Evolutionary conservation across 2,113 vertebrate species (phyloP), one percentile per base, ranked within the genome.

Genomic region (Grantiella picta): DNA sequence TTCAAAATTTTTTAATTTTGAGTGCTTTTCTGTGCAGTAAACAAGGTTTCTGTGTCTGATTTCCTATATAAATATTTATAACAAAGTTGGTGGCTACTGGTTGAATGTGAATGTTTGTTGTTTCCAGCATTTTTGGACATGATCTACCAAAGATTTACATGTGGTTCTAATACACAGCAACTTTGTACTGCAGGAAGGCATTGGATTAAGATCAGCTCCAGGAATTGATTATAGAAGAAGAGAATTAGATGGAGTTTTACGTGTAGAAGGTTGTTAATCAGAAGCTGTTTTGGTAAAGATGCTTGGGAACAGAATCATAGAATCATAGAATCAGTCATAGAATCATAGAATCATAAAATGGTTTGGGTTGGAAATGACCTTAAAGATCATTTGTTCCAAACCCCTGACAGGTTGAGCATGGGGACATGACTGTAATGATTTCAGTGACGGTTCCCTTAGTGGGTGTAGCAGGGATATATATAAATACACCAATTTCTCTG

Each of bases 151-250:
- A 86, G 49, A 81, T 78, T 72, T 79, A 66, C 57, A 61, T 83
- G 75, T 95, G 77, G 31, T 96, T 97, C 92, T 89, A 82, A 84
- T 94, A 66, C 76, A 79, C n/a, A 73, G 33, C 47, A 78, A 77
- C 77, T 69, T 97, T 92, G 85, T 93, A 31, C 72, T 93, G 53
- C 88, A 90, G 89, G 72, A 95, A 95, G 24, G 42, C 7, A 29
- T 95, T 73, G 78, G 60, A 61, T 63, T 88, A 52, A 69, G 60
- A 60, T 44, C 68, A 95, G 11, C 36, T 82, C 8, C 9, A 89
- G 82, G 47, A 73, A 45, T 36, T 95, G 60, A 90, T 82, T 80
- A 66, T 53, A 76, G 61, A 50, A 33, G 60, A 40, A 47, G 47
- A 63, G 24, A 70, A 18, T 52, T 66, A 50, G 69, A 42, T 42